phyloP scores from a whole-genome alignment of 2,113 vertebrate genomes.

The Neofelis nebulosa region DNA sequence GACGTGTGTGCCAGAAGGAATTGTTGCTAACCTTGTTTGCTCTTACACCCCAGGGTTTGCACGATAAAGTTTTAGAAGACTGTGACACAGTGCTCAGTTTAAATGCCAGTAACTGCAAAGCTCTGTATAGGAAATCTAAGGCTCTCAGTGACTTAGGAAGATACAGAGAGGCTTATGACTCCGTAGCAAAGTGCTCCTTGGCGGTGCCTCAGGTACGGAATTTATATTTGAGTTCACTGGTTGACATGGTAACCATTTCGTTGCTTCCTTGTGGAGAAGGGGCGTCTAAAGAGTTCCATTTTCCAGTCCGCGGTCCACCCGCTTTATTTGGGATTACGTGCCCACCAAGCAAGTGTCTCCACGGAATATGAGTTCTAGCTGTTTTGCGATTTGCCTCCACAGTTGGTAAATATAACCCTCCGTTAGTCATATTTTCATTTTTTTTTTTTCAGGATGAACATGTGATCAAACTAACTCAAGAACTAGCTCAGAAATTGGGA shows the following conservation, averaged over 20 bases:
- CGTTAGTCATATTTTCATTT: neutral
- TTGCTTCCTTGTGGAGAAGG: neutral
- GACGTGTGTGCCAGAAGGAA: neutral
- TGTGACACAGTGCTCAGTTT: slow-evolving; percentile 92
- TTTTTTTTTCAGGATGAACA: slow-evolving; percentile 89
- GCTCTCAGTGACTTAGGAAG: slow-evolving; percentile 92
- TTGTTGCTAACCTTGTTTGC: neutral
- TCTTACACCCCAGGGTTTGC: slow-evolving; percentile 85
- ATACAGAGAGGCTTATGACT: slow-evolving; percentile 94
- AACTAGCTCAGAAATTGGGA: slow-evolving; percentile 95
- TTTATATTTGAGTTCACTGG: neutral
- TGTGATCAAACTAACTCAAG: slow-evolving; percentile 96
- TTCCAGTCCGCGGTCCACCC: neutral
- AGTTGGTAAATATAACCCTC: neutral
- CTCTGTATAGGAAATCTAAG: slow-evolving; percentile 94
- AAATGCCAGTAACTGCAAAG: slow-evolving; percentile 93
- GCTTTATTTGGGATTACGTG: neutral
- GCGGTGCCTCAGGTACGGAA: slow-evolving; percentile 93
- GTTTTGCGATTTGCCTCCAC: neutral
- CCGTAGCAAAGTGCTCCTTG: slow-evolving; percentile 96
- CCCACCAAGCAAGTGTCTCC: neutral
- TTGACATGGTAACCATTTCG: neutral
- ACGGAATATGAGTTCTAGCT: neutral
- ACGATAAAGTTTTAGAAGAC: slow-evolving; percentile 93
- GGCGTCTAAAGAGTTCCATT: neutral